phyloP scores from a whole-genome alignment of 2,113 vertebrate species.

The Tonatia bakeri region DNA sequence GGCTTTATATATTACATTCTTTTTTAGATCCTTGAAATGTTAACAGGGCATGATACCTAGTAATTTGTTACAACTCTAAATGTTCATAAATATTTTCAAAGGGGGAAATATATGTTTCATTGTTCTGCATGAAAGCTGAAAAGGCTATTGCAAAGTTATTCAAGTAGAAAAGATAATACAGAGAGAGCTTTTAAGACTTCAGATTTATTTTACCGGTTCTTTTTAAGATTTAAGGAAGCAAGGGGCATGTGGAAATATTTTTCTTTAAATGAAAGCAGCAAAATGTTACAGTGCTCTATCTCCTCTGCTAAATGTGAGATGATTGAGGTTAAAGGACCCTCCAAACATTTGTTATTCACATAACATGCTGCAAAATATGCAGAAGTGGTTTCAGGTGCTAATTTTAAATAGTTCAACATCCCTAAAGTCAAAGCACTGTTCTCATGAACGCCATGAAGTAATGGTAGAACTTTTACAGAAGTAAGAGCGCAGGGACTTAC shows the following conservation, averaged over 20 bases:
- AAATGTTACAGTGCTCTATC: neutral
- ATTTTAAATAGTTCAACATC: neutral
- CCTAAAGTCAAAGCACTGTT: neutral
- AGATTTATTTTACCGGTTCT: constrained; percentile 57
- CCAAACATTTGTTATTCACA: neutral
- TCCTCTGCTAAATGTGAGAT: neutral
- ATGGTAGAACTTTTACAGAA: neutral
- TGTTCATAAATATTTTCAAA: constrained; percentile 69
- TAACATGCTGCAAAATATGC: neutral
- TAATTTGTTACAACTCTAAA: constrained; percentile 56
- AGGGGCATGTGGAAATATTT: constrained; percentile 33
- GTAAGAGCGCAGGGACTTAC: constrained; percentile 85
- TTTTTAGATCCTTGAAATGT: constrained; percentile 59
- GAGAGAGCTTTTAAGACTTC: constrained; percentile 49
- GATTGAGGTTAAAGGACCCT: neutral
- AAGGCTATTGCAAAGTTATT: constrained; percentile 42
- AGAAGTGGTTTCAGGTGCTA: neutral
- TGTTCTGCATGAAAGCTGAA: constrained; percentile 10
- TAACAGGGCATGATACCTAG: constrained; percentile 52
- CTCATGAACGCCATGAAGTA: neutral
- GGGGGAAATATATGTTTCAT: constrained; percentile 52
- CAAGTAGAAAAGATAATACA: constrained; percentile 60
- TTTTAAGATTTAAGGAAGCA: constrained; percentile 52
- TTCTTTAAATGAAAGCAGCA: constrained; percentile 2
- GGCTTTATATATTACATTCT: constrained; percentile 43